Evolutionary conservation across 2,113 vertebrate genomes (phyloP).

Genomic region (Papio anubis): DNA sequence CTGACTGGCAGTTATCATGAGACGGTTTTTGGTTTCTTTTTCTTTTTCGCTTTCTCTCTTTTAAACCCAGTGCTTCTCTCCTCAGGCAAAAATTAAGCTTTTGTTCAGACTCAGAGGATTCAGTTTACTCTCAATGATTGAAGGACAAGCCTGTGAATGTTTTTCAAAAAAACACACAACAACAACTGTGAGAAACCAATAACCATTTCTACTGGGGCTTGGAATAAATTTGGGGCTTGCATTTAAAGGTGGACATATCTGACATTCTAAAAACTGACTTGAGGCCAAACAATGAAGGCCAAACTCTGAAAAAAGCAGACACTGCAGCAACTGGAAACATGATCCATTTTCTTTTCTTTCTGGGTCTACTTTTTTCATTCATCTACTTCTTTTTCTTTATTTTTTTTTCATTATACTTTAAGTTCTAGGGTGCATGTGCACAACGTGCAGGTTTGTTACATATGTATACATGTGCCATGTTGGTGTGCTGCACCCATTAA

Average conservation of each 20-base stretch:
- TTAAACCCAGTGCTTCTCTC: neutral
- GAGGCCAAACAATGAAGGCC: neutral
- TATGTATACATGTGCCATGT: no score
- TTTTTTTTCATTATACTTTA: no score
- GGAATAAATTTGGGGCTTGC: neutral
- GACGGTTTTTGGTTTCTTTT: neutral
- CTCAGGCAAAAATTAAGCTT: neutral
- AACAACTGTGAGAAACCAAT: neutral
- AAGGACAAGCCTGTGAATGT: neutral
- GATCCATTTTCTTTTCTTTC: neutral
- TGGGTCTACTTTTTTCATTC: neutral
- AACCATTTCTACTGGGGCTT: neutral
- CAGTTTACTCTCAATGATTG: neutral
- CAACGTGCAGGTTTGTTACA: no score
- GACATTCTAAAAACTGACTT: neutral
- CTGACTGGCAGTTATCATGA: neutral
- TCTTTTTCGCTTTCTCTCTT: neutral
- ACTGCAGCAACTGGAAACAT: neutral
- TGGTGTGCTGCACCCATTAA: no score
- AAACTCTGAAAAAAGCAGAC: neutral
- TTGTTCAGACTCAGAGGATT: constrained; percentile 1
- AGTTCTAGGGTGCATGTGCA: no score
- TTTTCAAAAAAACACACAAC: neutral
- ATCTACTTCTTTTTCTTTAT: neutral
- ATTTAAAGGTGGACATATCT: neutral